Percentiles rank a stretch among this genome's conserved stretches.
These are phyloP conservation scores for Cephus runcator DNA, from an alignment of 2,888 invertebrate genomes.

Conservation along the genomic window DNA sequence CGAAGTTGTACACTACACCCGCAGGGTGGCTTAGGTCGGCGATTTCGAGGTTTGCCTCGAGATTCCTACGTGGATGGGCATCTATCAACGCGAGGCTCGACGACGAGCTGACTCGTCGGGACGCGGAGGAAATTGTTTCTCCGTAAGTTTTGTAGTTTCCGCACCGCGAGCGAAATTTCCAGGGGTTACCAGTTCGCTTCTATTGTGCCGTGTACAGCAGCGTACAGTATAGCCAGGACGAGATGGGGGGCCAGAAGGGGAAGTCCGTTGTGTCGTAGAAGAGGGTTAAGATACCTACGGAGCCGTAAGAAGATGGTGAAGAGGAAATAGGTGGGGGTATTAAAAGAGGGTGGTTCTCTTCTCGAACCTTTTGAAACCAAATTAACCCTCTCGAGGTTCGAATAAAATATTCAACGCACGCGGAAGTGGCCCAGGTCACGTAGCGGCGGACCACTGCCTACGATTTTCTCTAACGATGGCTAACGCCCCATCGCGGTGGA, in stretches of 20 bases:
- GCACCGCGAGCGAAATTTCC: not conserved
- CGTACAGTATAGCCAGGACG: not conserved
- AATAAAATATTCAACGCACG: not conserved
- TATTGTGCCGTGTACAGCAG: not conserved
- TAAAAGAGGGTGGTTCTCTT: not conserved
- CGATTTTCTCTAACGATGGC: not conserved
- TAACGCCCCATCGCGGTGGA: not conserved
- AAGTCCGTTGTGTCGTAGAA: not conserved
- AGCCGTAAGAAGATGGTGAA: not conserved
- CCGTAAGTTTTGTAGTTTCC: not conserved
- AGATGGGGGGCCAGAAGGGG: not conserved
- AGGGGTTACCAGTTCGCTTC: not conserved
- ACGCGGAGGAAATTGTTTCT: not conserved
- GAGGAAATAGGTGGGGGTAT: not conserved
- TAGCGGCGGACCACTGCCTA: not conserved
- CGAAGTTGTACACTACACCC: constrained; percentile 12
- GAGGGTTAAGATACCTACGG: not conserved
- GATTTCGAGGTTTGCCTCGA: constrained; percentile 16
- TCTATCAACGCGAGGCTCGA: constrained; percentile 16
- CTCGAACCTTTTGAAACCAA: not conserved
- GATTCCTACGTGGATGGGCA: constrained; percentile 22
- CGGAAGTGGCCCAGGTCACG: not conserved
- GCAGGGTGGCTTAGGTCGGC: constrained; percentile 9
- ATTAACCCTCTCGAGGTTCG: not conserved
- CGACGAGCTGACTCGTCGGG: constrained; percentile 20